Evolutionary conservation across 2,888 invertebrate genomes (phyloP), one percentile per base, ranked within the genome.

Genomic region (Rhodophaea formosa): DNA sequence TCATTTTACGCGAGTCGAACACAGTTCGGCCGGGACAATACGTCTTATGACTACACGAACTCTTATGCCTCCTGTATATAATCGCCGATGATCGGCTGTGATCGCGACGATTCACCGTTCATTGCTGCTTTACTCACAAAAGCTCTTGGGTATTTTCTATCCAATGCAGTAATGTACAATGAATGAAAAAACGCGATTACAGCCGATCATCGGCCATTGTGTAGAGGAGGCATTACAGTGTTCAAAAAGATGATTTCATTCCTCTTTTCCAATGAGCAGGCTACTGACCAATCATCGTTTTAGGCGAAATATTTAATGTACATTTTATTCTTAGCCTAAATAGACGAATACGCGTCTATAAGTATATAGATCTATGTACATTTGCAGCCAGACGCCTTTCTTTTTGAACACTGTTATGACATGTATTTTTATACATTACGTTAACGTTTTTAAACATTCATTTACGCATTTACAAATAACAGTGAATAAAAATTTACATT

Each of bases 201-300:
- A n/a, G n/a, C n/a, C n/a, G n/a, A n/a, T n/a, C n/a, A n/a, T n/a
- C n/a, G n/a, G n/a, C n/a, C n/a, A n/a, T n/a, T n/a, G n/a, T n/a
- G n/a, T n/a, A n/a, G n/a, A n/a, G n/a, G 3, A 32, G 8, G 8
- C 53, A 35, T 57, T 59, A 59, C 55, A 53, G 46, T 56, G 42
- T 59, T 59, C 56, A 62, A 62, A 62, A 62, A 32, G 32, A n/a
- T n/a, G n/a, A n/a, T n/a, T n/a, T n/a, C n/a, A n/a, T n/a, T n/a
- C n/a, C n/a, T n/a, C n/a, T n/a, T n/a, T n/a, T n/a, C n/a, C n/a
- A n/a, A n/a, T n/a, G n/a, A n/a, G n/a, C n/a, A n/a, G n/a, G n/a
- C n/a, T n/a, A n/a, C n/a, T n/a, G n/a, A n/a, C n/a, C n/a, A n/a
- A n/a, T n/a, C 23, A 23, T 23, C 2, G 23, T 23, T 23, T 23